Percentiles rank a stretch among this genome's conserved stretches.
Evolutionary conservation across 2,797 vertebrate species (phyloP).

Genomic region (Enoplosus armatus): DNA sequence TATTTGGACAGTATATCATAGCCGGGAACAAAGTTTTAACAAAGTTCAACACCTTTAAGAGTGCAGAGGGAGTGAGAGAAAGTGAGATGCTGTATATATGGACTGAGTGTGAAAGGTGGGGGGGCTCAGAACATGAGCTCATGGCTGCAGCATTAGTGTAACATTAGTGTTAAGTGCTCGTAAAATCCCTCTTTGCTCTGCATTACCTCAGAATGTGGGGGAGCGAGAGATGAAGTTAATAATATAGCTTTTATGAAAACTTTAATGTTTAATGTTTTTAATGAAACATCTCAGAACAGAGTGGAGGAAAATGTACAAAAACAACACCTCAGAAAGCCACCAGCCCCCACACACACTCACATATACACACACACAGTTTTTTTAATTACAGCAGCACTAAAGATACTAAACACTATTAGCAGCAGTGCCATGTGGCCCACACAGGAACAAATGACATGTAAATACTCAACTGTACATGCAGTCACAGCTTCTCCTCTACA

Average conservation of each 20-base stretch:
- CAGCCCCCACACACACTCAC: background rate
- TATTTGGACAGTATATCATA: conserved; percentile 15
- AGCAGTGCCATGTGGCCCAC: conserved; percentile 44
- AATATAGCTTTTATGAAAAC: conserved; percentile 52
- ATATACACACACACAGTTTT: background rate
- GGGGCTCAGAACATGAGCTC: conserved; percentile 73
- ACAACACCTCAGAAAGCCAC: conserved; percentile 23
- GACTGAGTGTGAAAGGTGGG: conserved; percentile 43
- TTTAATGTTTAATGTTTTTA: conserved; percentile 36
- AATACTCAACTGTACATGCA: conserved; percentile 31
- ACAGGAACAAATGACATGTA: conserved; percentile 47
- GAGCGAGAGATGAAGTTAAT: conserved; percentile 39
- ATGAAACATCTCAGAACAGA: conserved; percentile 24
- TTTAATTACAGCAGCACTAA: conserved; percentile 47
- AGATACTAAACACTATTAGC: conserved; percentile 16
- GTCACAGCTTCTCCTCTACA: conserved; percentile 28
- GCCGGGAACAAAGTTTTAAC: conserved; percentile 30
- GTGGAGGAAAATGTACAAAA: conserved; percentile 16
- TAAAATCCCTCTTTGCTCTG: conserved; percentile 66
- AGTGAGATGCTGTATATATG: conserved; percentile 45
- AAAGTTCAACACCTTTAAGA: conserved; percentile 51
- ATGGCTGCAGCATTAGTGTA: conserved; percentile 72
- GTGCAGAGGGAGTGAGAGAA: conserved; percentile 46
- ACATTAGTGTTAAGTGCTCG: conserved; percentile 75
- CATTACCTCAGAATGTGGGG: conserved; percentile 76